phyloP scores from a whole-genome alignment of 2,113 vertebrate genomes.

The Turnix velox region DNA sequence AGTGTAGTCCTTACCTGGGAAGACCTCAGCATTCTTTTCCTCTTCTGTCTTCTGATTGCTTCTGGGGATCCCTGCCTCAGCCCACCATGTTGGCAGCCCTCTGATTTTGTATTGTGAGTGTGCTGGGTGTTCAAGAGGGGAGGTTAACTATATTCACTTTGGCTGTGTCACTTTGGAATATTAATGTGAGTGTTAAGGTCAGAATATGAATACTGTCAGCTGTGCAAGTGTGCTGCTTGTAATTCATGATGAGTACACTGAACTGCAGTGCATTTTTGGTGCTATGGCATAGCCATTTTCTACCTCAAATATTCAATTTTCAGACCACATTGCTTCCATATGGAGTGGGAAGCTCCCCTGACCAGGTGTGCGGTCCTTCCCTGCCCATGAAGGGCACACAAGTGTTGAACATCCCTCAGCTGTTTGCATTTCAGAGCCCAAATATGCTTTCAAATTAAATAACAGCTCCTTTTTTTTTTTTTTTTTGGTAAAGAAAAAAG shows the following conservation, averaged over 20 bases:
- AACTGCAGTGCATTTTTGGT: background rate
- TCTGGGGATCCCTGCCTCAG: fast-evolving
- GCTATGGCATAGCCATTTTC: background rate
- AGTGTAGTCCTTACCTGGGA: background rate
- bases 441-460: background rate
- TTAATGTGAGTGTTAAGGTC: background rate
- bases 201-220: conserved; percentile 2
- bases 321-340: background rate
- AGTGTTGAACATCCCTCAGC: background rate
- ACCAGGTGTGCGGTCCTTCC: background rate
- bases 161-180: background rate
- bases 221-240: background rate
- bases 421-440: background rate
- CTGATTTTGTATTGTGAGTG: background rate
- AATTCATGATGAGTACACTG: background rate
- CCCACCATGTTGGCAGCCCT: background rate
- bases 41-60: background rate
- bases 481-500: background rate
- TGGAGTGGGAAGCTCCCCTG: background rate
- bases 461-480: background rate
- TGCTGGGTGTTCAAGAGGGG: background rate
- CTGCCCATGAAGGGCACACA: background rate
- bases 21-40: background rate
- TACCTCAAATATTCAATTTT: background rate
- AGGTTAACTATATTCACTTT: background rate